Evolutionary conservation across 2,113 vertebrate genomes (phyloP), one percentile per base, ranked within the genome.

Genomic region (Catagonus wagneri): DNA sequence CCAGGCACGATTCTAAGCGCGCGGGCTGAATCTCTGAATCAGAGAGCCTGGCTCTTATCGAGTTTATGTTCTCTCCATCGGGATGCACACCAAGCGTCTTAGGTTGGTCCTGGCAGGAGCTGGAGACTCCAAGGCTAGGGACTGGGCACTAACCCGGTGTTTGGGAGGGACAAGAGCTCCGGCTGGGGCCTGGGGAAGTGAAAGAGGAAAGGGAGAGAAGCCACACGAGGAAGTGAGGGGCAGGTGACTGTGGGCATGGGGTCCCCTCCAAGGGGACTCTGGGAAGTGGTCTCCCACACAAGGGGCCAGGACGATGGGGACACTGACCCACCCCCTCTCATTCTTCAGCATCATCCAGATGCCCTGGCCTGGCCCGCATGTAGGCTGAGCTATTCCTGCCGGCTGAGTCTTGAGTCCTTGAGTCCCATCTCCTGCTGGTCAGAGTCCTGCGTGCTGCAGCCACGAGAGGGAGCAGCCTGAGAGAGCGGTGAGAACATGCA

Each of bases 401-500:
- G 19, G 27, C 32, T 23, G 13, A 7, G 25, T 72, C 34, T n/a
- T n/a, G 10, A 9, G 52, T 44, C 44, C 44, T 44, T 44, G 44
- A 44, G 44, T 44, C 44, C 44, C 44, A 44, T 8, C 44, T 44
- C 44, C 44, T 44, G 44, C 44, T 44, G 44, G 44, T n/a, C 22
- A 3, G 50, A 27, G 19, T 61, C 23, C 7, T 9, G 0, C 0
- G 60, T 5, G 19, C 23, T 27, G 66, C 58, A 85, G 39, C 23
- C n/a, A 3, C 5, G 0, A n/a, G 39, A 50, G 13, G 1, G 20
- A 65, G n/a, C 17, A 5, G 25, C 9, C 17, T 36, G 3, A 22
- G 4, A 22, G 69, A 27, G 69, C 52, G 1, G 4, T 6, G 7
- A 22, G 29, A 1, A 20, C 2, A 15, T 0, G 23, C n/a, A 44